Percentiles rank a stretch among this genome's conserved stretches.
These are phyloP conservation scores for Heliconius congener DNA, from an alignment of 1,140 invertebrate species.

Conservation along the genomic window DNA sequence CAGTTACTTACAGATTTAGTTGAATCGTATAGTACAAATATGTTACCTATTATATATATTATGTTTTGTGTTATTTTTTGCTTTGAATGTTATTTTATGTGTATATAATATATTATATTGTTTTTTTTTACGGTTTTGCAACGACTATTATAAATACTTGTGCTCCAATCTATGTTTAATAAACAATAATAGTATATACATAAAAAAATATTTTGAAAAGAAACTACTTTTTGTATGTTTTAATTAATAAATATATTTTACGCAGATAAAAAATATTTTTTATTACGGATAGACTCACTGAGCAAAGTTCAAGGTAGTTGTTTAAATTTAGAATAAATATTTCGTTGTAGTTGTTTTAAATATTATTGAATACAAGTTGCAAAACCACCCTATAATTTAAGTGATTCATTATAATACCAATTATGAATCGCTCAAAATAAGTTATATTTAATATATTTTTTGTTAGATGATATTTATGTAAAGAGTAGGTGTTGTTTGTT, in stretches of 20 bases:
- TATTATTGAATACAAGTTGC: not conserved
- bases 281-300: not conserved
- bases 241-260: not conserved
- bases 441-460: not conserved
- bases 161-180: not conserved
- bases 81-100: conserved; percentile 15
- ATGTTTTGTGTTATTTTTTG: conserved; percentile 12
- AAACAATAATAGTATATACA: not conserved
- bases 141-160: not conserved
- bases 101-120: conserved; percentile 1
- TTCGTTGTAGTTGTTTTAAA: not conserved
- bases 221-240: not conserved
- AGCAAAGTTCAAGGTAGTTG: not conserved
- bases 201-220: not conserved
- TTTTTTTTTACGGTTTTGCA: not conserved
- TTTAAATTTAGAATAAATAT: not conserved
- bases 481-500: not conserved
- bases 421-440: not conserved
- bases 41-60: conserved; percentile 13
- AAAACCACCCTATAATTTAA: not conserved
- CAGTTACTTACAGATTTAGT: conserved; percentile 14
- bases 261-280: not conserved
- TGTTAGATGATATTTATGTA: not conserved
- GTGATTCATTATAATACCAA: not conserved
- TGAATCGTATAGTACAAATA: conserved; percentile 19